phyloP scores from a whole-genome alignment of 1,140 invertebrate species.

The Hormaphis cornu region DNA sequence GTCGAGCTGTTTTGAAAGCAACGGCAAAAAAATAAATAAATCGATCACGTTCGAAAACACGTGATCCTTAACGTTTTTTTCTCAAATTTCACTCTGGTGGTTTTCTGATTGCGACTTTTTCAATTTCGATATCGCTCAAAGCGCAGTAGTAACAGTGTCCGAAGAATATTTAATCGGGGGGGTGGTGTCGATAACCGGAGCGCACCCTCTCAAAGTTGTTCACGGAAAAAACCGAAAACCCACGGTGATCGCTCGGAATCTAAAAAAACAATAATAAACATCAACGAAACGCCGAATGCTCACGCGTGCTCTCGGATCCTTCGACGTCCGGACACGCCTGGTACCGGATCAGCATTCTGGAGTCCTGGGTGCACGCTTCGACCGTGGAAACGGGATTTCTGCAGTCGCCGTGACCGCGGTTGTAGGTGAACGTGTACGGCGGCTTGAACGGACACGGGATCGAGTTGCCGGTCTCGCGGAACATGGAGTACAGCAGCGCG shows the following conservation, averaged over 20 bases:
- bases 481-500: constrained; percentile 63
- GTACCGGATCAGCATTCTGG: constrained; percentile 52
- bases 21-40: too few species aligned
- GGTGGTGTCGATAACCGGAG: too few species aligned
- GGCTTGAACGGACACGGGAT: constrained; percentile 62
- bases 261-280: neutral
- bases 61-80: too few species aligned
- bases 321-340: constrained; percentile 55
- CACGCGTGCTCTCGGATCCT: constrained; percentile 64
- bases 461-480: constrained; percentile 55
- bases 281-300: constrained; percentile 32
- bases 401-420: constrained; percentile 71
- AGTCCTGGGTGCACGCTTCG: constrained; percentile 56
- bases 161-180: too few species aligned
- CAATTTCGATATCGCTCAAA: too few species aligned
- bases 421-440: constrained; percentile 71
- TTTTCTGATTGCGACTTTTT: too few species aligned
- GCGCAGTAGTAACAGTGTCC: too few species aligned
- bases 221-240: too few species aligned
- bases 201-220: too few species aligned
- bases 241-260: neutral
- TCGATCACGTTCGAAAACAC: too few species aligned
- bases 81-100: too few species aligned
- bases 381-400: constrained; percentile 50
- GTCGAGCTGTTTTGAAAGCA: too few species aligned